Conservation (phyloP, 2,113 vertebrate genomes). For the Progne subis region DNA sequence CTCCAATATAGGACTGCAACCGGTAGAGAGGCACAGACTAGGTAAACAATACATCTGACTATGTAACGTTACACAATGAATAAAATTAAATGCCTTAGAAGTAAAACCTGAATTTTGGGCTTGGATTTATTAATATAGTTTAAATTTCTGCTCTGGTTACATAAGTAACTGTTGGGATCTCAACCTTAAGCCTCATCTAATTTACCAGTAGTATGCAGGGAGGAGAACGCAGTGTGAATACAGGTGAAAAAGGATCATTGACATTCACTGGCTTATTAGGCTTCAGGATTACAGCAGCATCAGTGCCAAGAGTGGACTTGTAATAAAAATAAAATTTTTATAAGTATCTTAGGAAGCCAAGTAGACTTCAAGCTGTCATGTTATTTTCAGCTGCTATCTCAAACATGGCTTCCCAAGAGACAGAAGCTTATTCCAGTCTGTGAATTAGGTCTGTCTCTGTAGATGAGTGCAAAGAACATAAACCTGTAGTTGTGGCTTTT, state of each 20-base stretch:
- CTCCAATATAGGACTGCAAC: neutral
- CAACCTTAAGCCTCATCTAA: neutral
- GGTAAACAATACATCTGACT: neutral
- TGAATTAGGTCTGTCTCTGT: slow-evolving; percentile 24
- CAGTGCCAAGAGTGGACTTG: neutral
- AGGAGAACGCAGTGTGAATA: neutral
- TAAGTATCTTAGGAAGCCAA: neutral
- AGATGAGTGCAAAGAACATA: neutral
- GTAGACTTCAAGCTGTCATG: neutral
- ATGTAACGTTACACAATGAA: fast-evolving
- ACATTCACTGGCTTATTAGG: neutral
- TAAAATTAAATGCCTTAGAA: neutral
- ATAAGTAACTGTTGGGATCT: neutral
- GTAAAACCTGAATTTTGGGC: neutral
- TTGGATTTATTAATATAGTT: neutral
- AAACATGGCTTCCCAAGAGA: slow-evolving; percentile 25
- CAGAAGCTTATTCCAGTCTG: neutral
- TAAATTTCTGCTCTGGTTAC: neutral
- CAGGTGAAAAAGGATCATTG: neutral
- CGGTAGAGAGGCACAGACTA: neutral
- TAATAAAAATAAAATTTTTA: neutral
- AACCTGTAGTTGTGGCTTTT: neutral
- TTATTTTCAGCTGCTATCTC: neutral
- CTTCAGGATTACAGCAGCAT: neutral
- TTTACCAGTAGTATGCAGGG: neutral